Base-by-base conservation (phyloP, 2,113 vertebrate species). In the Andinoacara biseriatus region DNA sequence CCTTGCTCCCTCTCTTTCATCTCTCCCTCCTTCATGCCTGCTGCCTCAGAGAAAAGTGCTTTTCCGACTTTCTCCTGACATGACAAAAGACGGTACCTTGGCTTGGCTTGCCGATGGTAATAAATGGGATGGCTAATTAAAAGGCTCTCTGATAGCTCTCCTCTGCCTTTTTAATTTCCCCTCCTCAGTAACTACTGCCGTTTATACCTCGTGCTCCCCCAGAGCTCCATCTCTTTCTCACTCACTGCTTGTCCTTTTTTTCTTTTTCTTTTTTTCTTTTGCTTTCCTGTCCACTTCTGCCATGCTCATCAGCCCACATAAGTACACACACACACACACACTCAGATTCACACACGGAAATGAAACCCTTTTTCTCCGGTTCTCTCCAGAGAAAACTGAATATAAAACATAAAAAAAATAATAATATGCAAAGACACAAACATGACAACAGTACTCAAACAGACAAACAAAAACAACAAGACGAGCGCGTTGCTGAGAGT, bases 61-160 rank as follows among this genome's bases (percentile, higher is more conserved):
- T 81, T 24, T 74, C 76, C 46, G 20, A 79, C 74, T 89, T 82
- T 67, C 85, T 88, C 83, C 78, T 56, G 62, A 75, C 88, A 76
- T 57, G 78, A 88, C 91, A 89, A 78, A 89, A 93, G 92, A 91
- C 86, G 79, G 82, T 40, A 84, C 78, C 82, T 90, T 85, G 78
- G 80, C 43, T 84, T 5, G 67, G 61, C 80, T 74, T 83, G 89
- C 91, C 82, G 15, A 60, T 59, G 80, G 89, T 86, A 89, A 94
- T 93, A 88, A 94, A 91, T 61, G 43, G 77, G 84, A 85, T 58
- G 85, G 87, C 89, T 94, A 94, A 94, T 95, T 95, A 95, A 93
- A 94, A 92, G 83, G 58, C 61, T 89, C 90, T 91, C 83, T 88
- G 82, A 93, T 92, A 86, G 88, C 91, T 90, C 93, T 91, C 90